These are phyloP conservation scores for Ferdinandea cuprea DNA, from an alignment of 2,888 invertebrate genomes.

Conservation along the genomic window DNA sequence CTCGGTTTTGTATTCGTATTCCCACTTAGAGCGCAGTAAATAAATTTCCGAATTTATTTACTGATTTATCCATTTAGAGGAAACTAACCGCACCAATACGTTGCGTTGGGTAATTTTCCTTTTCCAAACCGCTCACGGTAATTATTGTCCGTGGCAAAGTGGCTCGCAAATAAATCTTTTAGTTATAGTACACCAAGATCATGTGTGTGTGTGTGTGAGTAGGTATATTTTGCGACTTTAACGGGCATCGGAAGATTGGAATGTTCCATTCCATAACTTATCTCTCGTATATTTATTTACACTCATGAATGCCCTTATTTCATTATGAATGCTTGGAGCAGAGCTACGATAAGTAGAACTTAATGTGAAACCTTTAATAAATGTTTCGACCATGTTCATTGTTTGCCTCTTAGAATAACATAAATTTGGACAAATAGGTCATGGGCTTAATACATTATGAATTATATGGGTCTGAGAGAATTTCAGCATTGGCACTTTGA, in stretches of 20 bases:
- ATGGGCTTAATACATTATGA: slow-evolving; percentile 10
- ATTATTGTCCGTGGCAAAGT: slow-evolving; percentile 2
- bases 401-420: not conserved
- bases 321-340: not conserved
- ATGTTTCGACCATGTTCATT: slow-evolving; percentile 24
- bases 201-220: slow-evolving; percentile 6
- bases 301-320: slow-evolving; percentile 42
- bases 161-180: slow-evolving; percentile 48
- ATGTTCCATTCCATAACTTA: slow-evolving; percentile 35
- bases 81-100: slow-evolving; percentile 12
- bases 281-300: not conserved
- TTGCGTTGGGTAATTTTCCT: slow-evolving; percentile 18
- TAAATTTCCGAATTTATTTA: slow-evolving; percentile 68
- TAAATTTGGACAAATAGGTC: slow-evolving; percentile 20
- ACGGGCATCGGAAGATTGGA: slow-evolving; percentile 37
- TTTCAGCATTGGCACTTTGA: slow-evolving; percentile 4
- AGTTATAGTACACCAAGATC: not conserved
- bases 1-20: slow-evolving; percentile 12
- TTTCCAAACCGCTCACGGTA: slow-evolving; percentile 11
- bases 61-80: slow-evolving; percentile 52
- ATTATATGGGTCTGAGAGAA: slow-evolving; percentile 32
- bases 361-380: slow-evolving; percentile 7
- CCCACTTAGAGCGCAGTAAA: slow-evolving; percentile 25
- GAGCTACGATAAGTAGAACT: slow-evolving; percentile 1
- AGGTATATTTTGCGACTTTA: slow-evolving; percentile 1